phyloP scores from a whole-genome alignment of 2,888 invertebrate genomes.

The Hydropsyche betteni region DNA sequence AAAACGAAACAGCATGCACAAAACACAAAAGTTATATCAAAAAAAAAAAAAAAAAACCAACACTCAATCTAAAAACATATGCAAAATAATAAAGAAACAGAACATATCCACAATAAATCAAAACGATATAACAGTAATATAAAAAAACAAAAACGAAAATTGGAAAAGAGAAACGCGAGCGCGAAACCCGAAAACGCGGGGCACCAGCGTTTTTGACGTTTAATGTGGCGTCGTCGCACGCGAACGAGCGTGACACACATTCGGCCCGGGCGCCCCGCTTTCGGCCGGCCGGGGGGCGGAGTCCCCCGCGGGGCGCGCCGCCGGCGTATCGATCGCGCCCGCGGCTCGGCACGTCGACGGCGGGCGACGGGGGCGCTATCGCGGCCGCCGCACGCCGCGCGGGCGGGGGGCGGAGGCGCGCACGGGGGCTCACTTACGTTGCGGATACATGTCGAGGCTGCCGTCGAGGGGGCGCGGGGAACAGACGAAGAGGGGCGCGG shows the following conservation, averaged over 20 bases:
- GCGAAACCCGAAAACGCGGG: no score
- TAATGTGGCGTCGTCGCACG: no score
- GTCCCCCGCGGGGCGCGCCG: no score
- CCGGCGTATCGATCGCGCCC: no score
- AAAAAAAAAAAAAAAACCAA: slow-evolving; percentile 4
- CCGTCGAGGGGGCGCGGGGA: slow-evolving; percentile 5
- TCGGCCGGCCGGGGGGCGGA: no score
- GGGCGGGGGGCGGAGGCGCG: not conserved
- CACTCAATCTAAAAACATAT: slow-evolving; percentile 2
- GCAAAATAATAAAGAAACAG: not conserved
- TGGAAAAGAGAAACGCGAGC: no score
- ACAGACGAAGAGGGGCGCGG: not conserved
- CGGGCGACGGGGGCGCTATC: not conserved
- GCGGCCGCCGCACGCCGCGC: not conserved
- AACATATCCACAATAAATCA: not conserved
- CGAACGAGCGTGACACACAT: no score
- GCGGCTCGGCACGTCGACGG: not conserved
- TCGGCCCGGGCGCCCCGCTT: no score
- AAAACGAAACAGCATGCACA: not conserved
- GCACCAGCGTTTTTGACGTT: no score
- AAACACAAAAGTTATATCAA: not conserved
- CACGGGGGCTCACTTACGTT: slow-evolving; percentile 64
- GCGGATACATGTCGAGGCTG: slow-evolving; percentile 69
- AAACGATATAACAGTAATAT: no score
- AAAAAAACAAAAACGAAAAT: no score